A percentile compares a stretch with the other conserved stretches of the same genome.
These are phyloP conservation scores for Plodia interpunctella DNA, from an alignment of 1,140 invertebrate species.

Conservation along the genomic window DNA sequence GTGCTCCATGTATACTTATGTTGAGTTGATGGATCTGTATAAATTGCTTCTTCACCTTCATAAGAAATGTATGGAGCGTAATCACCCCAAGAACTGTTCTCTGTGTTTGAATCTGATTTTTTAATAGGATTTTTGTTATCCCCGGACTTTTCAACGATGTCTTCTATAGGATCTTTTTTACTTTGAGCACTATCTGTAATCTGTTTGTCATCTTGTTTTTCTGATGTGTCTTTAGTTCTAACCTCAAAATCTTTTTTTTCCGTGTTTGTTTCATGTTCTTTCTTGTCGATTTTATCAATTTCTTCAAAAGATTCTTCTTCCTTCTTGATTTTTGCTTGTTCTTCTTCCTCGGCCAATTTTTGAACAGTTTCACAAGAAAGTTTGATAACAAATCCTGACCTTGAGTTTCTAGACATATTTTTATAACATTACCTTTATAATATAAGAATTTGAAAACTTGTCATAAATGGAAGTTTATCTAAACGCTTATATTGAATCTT, in stretches of 20 bases:
- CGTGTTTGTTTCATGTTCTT: neutral
- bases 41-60: slow-evolving; percentile 83
- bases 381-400: slow-evolving; percentile 70
- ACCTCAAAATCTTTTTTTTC: slow-evolving; percentile 7
- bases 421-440: neutral
- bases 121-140: slow-evolving; percentile 11
- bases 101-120: slow-evolving; percentile 14
- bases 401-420: slow-evolving; percentile 43
- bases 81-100: slow-evolving; percentile 23
- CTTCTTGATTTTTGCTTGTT: slow-evolving; percentile 25
- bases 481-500: no score
- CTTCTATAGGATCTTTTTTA: slow-evolving; percentile 8
- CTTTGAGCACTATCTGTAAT: neutral
- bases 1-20: slow-evolving; percentile 83
- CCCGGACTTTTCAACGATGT: neutral
- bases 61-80: slow-evolving; percentile 76
- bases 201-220: slow-evolving; percentile 13
- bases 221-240: neutral
- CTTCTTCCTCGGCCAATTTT: slow-evolving; percentile 59
- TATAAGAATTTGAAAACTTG: no score
- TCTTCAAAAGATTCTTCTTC: slow-evolving; percentile 12
- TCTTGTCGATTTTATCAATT: slow-evolving; percentile 10
- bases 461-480: no score
- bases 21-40: slow-evolving; percentile 83
- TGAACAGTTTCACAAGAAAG: slow-evolving; percentile 61